Percentiles rank a stretch among this genome's conserved stretches.
Evolutionary conservation across 2,888 invertebrate genomes (phyloP).

Genomic region (Frankliniella fusca): DNA sequence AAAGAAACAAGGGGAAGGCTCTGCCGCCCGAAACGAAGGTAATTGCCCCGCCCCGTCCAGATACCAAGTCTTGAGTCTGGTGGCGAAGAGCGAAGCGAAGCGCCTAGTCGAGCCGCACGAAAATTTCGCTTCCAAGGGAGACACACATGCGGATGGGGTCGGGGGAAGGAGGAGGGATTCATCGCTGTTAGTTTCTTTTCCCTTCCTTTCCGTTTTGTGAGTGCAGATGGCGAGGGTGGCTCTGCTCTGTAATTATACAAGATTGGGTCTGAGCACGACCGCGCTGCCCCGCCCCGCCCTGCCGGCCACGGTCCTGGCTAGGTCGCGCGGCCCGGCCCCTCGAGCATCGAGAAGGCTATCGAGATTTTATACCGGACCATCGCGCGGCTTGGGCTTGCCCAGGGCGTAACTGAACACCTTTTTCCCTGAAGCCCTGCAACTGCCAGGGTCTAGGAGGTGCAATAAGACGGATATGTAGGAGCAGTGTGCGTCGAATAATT

Average conservation of each 20-base stretch:
- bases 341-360: not conserved
- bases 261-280: not conserved
- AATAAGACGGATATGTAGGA: no score
- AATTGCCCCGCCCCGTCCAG: not conserved
- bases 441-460: no score
- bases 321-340: not conserved
- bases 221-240: constrained; percentile 5
- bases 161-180: not conserved
- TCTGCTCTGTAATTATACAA: constrained; percentile 10
- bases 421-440: no score
- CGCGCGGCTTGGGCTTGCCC: no score
- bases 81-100: no score
- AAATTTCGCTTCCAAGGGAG: not conserved
- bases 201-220: not conserved
- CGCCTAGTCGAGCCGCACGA: not conserved
- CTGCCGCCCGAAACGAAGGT: not conserved
- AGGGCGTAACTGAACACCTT: no score
- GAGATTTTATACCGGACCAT: no score
- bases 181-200: not conserved
- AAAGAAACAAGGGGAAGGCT: not conserved
- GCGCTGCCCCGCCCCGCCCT: no score
- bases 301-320: not conserved
- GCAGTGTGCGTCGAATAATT: no score
- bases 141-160: not conserved
- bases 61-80: not conserved